Evolutionary conservation across 1,140 invertebrate species (phyloP), one percentile per base, ranked within the genome.

Genomic region (Drosophila obscura): DNA sequence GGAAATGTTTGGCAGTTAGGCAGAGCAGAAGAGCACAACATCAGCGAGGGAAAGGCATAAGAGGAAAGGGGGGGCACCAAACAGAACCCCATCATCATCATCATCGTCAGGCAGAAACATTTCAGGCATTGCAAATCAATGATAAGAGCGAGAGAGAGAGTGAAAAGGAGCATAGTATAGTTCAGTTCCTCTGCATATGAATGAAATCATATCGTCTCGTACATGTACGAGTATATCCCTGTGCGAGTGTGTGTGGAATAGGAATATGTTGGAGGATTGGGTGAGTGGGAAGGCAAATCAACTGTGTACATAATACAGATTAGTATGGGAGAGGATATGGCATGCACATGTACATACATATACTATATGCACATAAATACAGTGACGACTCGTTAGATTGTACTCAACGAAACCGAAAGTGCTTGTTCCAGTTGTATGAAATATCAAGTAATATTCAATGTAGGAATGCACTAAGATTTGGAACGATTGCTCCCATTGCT

Each of bases 241-340:
- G 64, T 48, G 53, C 45, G 24, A 35, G 44, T 58, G 53, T n/a
- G 13, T 15, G 31, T 31, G 46, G 41, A 31, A 43, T 28, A 28
- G 46, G 41, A 31, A 43, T 28, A 28, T 28, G 26, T 6, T 7
- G 46, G 22, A 24, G 22, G 22, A 24, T 24, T 39, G 67, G 44
- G 48, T 61, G 58, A 75, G 65, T 53, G 80, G 74, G 74, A 39
- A 76, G 85, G 82, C 79, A 87, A 87, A 87, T 82, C 82, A 82
- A 88, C 75, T 87, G 80, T 87, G 83, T 88, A 88, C 83, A 87
- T 88, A 87, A 76, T 65, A 82, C 57, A 83, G 68, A 88, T 88
- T 88, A 88, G 79, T 77, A 63, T 85, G 69, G 52, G 74, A 39
- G 59, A 46, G 48, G 48, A 58, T 69, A 26, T 69, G 59, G 53